These are phyloP conservation scores for Empidonax alnorum DNA, from an alignment of 2,113 vertebrate genomes.

Conservation along the genomic window DNA sequence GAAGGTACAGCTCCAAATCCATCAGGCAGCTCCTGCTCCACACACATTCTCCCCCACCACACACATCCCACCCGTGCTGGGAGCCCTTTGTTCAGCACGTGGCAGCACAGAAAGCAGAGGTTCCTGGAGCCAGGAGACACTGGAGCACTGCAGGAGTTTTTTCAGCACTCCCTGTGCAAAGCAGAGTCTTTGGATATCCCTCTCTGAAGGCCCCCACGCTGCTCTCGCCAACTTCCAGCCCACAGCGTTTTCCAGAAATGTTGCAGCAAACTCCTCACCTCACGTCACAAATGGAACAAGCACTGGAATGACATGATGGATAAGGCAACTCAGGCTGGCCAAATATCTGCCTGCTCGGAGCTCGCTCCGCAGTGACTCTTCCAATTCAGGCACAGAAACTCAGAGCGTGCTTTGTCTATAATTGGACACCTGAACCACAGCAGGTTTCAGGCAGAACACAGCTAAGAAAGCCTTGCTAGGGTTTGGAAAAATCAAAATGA, in stretches of 20 bases:
- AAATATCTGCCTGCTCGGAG: neutral
- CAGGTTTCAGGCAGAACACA: fast-evolving
- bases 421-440: neutral
- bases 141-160: neutral
- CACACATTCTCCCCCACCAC: neutral
- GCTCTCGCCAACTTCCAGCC: neutral
- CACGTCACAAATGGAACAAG: fast-evolving
- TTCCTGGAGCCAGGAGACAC: neutral
- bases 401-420: neutral
- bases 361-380: neutral
- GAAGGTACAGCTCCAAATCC: neutral
- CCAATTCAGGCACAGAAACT: neutral
- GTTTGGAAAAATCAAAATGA: neutral
- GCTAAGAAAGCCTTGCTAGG: neutral
- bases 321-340: fast-evolving
- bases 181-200: neutral
- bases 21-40: neutral
- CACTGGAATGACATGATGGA: neutral
- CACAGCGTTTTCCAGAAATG: fast-evolving
- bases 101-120: neutral
- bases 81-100: neutral
- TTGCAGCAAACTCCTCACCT: neutral
- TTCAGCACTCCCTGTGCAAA: neutral
- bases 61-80: neutral
- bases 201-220: fast-evolving